phyloP scores from a whole-genome alignment of 1,140 invertebrate species.

The Oryzaephilus surinamensis region DNA sequence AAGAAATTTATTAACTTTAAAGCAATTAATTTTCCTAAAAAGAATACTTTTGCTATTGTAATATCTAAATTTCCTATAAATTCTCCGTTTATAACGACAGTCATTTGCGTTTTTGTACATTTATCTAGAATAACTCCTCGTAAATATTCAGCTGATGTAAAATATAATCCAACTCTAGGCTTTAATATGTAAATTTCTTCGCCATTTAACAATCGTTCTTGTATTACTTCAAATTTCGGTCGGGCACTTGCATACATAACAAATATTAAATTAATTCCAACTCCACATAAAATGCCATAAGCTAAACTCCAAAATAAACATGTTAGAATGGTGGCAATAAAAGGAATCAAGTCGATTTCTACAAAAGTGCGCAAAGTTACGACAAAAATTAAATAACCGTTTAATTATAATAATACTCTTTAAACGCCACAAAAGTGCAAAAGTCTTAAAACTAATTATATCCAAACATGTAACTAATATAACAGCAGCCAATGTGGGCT shows the following conservation, averaged over 20 bases:
- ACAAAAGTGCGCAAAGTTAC: constrained; percentile 11
- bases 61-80: no score
- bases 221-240: constrained; percentile 37
- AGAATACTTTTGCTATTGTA: no score
- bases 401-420: constrained; percentile 58
- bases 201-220: not conserved
- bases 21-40: no score
- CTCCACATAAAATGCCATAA: constrained; percentile 59
- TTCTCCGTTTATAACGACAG: no score
- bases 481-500: constrained; percentile 61
- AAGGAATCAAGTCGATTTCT: constrained; percentile 51
- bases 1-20: no score
- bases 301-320: constrained; percentile 53
- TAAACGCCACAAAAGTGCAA: constrained; percentile 67
- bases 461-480: constrained; percentile 68
- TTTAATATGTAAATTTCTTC: not conserved
- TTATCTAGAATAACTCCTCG: no score
- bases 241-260: constrained; percentile 53
- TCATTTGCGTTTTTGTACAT: no score
- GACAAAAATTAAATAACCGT: constrained; percentile 2
- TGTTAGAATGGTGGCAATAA: constrained; percentile 46
- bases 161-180: no score
- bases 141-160: no score
- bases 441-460: constrained; percentile 63
- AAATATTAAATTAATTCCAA: constrained; percentile 49